Conservation (phyloP, 2,797 vertebrate genomes). For the Knipowitschia caucasica region DNA sequence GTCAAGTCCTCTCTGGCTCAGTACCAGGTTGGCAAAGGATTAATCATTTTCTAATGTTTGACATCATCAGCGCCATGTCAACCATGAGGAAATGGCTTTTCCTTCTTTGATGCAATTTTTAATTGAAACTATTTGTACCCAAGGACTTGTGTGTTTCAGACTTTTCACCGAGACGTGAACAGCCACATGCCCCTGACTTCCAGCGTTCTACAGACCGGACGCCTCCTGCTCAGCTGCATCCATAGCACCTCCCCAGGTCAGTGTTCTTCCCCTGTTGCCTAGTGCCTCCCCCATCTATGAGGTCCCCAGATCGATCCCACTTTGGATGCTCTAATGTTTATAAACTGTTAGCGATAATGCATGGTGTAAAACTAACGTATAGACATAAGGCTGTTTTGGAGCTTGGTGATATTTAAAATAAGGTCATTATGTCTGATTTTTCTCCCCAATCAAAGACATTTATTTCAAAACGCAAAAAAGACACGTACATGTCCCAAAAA, state of each 20-base stretch:
- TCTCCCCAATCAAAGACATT: neutral
- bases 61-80: no score
- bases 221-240: constrained; percentile 82
- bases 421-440: neutral
- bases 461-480: no score
- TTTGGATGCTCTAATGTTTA: no score
- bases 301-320: no score
- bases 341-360: no score
- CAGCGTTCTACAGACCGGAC: constrained; percentile 81
- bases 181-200: constrained; percentile 79
- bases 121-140: neutral
- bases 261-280: constrained; percentile 26
- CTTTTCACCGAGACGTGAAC: constrained; percentile 83
- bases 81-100: neutral
- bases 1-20: constrained; percentile 77
- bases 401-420: no score
- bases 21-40: constrained; percentile 76
- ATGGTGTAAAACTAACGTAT: no score
- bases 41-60: neutral
- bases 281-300: no score
- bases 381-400: no score
- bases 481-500: no score
- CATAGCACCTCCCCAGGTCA: constrained; percentile 81
- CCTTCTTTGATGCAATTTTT: neutral
- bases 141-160: constrained; percentile 59